Conservation (phyloP, 2,888 invertebrate genomes). For the Oscheius myriophilus region DNA sequence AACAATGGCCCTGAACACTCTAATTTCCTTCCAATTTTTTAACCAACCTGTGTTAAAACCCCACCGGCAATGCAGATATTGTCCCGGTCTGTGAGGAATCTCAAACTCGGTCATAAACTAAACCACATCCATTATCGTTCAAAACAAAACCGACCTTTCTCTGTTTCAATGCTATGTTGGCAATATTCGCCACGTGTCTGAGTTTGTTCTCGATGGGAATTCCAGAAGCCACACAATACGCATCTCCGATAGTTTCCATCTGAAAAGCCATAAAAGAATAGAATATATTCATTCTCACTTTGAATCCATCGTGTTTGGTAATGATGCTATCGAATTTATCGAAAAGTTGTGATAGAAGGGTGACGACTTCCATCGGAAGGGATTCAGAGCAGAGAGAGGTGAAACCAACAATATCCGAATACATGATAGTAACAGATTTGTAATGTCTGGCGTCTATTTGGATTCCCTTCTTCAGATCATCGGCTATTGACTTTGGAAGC, state of each 20-base stretch:
- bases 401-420: slow-evolving; percentile 70
- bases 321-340: slow-evolving; percentile 66
- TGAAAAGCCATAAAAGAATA: slow-evolving; percentile 24
- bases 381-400: slow-evolving; percentile 67
- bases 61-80: slow-evolving; percentile 67
- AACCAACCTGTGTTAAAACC: slow-evolving; percentile 62
- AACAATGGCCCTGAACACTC: slow-evolving; percentile 58
- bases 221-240: slow-evolving; percentile 69
- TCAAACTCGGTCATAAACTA: slow-evolving; percentile 65
- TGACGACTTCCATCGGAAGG: slow-evolving; percentile 67
- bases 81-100: slow-evolving; percentile 66
- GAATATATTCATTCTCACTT: slow-evolving; percentile 37
- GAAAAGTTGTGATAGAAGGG: slow-evolving; percentile 64
- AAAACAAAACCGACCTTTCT: slow-evolving; percentile 52
- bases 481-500: slow-evolving; percentile 62
- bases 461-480: slow-evolving; percentile 59
- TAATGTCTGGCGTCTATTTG: slow-evolving; percentile 56
- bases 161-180: slow-evolving; percentile 62
- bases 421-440: slow-evolving; percentile 62
- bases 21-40: too few species aligned
- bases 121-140: not conserved
- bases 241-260: slow-evolving; percentile 68
- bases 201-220: slow-evolving; percentile 55
- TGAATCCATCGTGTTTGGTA: slow-evolving; percentile 62
- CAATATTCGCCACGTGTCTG: slow-evolving; percentile 63